Evolutionary conservation across 37 sponge, comb jelly and placozoan species (phyloP), one percentile per base, ranked within the genome.

Genomic region (Diacarnus erythraeanus): DNA sequence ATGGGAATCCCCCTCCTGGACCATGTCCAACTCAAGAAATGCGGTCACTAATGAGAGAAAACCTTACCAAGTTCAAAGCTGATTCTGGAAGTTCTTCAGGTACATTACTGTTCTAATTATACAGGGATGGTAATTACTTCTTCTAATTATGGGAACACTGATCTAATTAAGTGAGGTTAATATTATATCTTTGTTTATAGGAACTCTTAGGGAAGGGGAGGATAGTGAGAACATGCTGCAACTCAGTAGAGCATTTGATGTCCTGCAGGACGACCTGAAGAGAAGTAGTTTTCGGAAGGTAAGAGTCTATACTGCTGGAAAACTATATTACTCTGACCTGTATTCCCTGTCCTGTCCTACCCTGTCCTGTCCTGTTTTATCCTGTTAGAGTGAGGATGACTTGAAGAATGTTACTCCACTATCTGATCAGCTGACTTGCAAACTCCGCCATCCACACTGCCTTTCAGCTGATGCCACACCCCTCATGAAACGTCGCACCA

Each of bases 41-140:
- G 42, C 20, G 2, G 36, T 21, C 78, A 22, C 33, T 66, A 5
- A 23, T 76, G 60, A 63, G 60, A 20, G 36, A 30, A 2, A 23
- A 42, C 8, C 41, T 60, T 9, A 76, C 18, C 2, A 71, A 38
- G 60, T 15, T 38, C 35, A 70, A 72, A 30, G 23, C 59, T 2
- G 80, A 80, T 61, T 69, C 70, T 12, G 59, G 35, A 0, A 60
- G 60, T 25, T 80, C 80, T 0, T n/a, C 71, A 12, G 80, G 80
- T 80, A 60, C 26, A 56, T 26, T 47, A 47, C 59, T 75, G 60
- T 27, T 31, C 10, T 30, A 36, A 69, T 69, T 36, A 31, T 25
- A 69, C 10, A 36, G 69, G 29, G 69, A 33, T 39, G 10, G 39
- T 69, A n/a, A 64, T 64, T n/a, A n/a, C n/a, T n/a, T n/a, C n/a